A percentile compares a stretch with the other conserved stretches of the same genome.
These are phyloP conservation scores for Echeneis naucrates DNA, from an alignment of 2,797 vertebrate species.

Conservation along the genomic window DNA sequence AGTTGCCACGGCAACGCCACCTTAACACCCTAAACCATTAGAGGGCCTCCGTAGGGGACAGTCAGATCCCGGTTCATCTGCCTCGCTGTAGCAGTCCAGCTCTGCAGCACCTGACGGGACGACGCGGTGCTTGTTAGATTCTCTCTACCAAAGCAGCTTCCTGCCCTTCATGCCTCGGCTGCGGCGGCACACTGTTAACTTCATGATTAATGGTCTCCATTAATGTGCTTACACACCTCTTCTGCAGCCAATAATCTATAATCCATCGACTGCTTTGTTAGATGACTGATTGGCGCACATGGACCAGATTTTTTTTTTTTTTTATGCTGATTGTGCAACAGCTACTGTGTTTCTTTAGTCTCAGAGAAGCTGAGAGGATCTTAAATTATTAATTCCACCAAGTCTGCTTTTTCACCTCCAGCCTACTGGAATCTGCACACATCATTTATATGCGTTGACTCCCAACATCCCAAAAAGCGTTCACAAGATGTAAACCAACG, in stretches of 20 bases:
- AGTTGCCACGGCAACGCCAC: conserved; percentile 42
- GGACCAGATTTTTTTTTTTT: conserved; percentile 44
- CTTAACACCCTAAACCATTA: conserved; percentile 44
- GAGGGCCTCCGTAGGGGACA: conserved; percentile 12
- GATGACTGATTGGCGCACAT: conserved; percentile 55
- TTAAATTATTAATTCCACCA: too few species aligned
- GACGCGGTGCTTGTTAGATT: conserved; percentile 1
- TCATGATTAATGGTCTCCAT: conserved; percentile 78
- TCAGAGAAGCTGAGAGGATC: conserved; percentile 51
- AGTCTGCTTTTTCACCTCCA: too few species aligned
- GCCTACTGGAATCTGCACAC: too few species aligned
- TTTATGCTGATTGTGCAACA: conserved; percentile 56
- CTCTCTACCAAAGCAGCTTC: conserved; percentile 58
- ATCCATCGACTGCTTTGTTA: conserved; percentile 61
- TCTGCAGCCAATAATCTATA: conserved; percentile 67
- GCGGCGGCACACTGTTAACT: conserved; percentile 66
- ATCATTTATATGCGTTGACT: too few species aligned
- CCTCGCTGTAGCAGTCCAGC: conserved; percentile 4
- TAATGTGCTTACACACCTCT: conserved; percentile 74
- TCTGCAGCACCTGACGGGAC: conserved; percentile 23
- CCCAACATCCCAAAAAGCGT: too few species aligned
- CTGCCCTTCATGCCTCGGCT: conserved; percentile 52
- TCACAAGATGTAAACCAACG: too few species aligned
- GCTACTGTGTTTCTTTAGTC: conserved; percentile 75
- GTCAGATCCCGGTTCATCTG: neutral